Conservation (phyloP, 2,888 invertebrate genomes). For the Cetonia aurata region DNA sequence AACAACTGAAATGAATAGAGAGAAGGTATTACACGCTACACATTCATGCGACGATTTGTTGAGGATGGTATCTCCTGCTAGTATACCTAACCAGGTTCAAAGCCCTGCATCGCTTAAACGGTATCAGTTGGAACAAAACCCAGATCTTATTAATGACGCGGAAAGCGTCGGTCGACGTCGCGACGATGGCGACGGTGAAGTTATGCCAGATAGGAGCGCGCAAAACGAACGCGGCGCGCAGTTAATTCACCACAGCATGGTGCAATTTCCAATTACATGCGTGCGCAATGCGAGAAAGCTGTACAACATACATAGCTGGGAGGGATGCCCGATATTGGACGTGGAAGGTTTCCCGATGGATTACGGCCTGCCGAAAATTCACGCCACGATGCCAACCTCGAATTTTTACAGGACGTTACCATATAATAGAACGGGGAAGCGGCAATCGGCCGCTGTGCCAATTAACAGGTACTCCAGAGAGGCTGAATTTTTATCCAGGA, state of each 20-base stretch:
- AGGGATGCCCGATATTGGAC: conserved; percentile 80
- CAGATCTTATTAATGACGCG: conserved; percentile 83
- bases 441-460: conserved; percentile 69
- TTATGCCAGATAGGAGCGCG: conserved; percentile 63
- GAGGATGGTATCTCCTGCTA: conserved; percentile 56
- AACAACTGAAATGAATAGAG: conserved; percentile 57
- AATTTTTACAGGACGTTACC: conserved; percentile 83
- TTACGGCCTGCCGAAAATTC: conserved; percentile 80
- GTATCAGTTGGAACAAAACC: conserved; percentile 76
- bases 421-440: conserved; percentile 73
- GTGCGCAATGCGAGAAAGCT: conserved; percentile 68
- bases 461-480: conserved; percentile 73
- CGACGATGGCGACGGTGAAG: conserved; percentile 63
- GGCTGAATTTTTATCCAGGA: conserved; percentile 74
- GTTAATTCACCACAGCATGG: conserved; percentile 46
- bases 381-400: conserved; percentile 57
- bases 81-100: conserved; percentile 65
- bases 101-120: conserved; percentile 71
- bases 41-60: conserved; percentile 60
- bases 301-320: conserved; percentile 79
- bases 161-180: conserved; percentile 67
- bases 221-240: conserved; percentile 34
- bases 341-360: conserved; percentile 81
- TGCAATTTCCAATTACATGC: conserved; percentile 49
- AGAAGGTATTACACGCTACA: conserved; percentile 57